Conservation (phyloP, 2,113 vertebrate species). For the Dasyornis broadbenti region DNA sequence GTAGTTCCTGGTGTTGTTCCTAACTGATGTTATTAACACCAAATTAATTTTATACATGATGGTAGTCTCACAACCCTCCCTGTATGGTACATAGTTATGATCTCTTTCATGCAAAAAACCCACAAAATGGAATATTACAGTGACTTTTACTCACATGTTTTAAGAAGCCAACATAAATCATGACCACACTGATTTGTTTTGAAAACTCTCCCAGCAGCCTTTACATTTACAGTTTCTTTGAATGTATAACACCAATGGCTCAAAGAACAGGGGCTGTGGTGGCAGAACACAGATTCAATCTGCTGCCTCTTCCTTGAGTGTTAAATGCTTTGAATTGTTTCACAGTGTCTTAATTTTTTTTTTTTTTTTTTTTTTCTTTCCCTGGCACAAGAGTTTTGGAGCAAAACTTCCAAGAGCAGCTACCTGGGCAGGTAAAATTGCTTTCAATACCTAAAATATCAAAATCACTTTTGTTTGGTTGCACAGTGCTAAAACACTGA, state of each 20-base stretch:
- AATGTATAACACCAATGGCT: background rate
- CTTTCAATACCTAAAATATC: background rate
- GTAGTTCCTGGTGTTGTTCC: background rate
- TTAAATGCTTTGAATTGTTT: background rate
- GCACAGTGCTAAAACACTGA: background rate
- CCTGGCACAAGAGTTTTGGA: background rate
- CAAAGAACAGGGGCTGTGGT: background rate
- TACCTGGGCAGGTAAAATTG: background rate
- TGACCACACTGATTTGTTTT: background rate
- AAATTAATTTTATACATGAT: background rate
- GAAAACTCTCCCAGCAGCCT: background rate
- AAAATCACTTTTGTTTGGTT: background rate
- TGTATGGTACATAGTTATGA: fast-evolving
- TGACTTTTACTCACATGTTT: background rate
- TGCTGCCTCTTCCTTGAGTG: background rate
- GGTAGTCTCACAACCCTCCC: background rate
- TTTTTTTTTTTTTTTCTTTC: background rate
- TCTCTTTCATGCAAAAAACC: background rate
- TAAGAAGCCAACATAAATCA: background rate
- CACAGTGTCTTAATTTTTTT: background rate
- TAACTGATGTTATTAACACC: background rate
- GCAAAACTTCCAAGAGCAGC: background rate
- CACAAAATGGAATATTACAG: background rate
- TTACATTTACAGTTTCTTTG: background rate
- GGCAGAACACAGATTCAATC: background rate